Evolutionary conservation across 2,113 vertebrate genomes (phyloP).

Genomic region (Psilopogon haemacephalus): DNA sequence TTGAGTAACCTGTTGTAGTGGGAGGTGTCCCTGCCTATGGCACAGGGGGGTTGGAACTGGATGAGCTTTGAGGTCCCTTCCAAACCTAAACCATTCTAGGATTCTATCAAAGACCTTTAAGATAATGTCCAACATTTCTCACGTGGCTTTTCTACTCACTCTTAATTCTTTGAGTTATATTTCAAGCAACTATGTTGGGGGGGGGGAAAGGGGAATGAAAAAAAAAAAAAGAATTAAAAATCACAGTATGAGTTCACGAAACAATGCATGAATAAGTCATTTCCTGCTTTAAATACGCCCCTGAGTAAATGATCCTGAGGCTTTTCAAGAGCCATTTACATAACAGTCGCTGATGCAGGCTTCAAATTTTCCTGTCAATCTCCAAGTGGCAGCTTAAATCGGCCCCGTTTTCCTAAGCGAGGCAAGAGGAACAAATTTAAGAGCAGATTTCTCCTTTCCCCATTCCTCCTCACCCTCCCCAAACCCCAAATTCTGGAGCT

Average conservation of each 20-base stretch:
- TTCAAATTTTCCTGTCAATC: slow-evolving; percentile 58
- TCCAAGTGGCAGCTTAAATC: slow-evolving; percentile 58
- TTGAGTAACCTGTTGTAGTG: too few relatives aligned
- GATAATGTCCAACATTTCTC: neutral
- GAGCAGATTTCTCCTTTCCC: neutral
- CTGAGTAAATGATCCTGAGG: slow-evolving; percentile 52
- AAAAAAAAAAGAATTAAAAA: neutral
- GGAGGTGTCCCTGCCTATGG: too few relatives aligned
- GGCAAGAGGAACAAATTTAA: slow-evolving; percentile 1
- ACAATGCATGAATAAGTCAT: slow-evolving; percentile 61
- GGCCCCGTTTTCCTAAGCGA: slow-evolving; percentile 24
- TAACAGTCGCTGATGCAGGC: slow-evolving; percentile 57
- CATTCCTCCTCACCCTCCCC: too few relatives aligned
- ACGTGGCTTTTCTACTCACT: neutral
- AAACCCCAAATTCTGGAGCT: slow-evolving; percentile 34
- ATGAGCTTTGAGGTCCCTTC: too few relatives aligned
- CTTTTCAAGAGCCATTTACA: slow-evolving; percentile 60
- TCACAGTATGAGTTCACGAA: slow-evolving; percentile 38
- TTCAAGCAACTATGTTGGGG: neutral
- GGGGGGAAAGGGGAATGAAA: too few relatives aligned
- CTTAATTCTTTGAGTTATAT: slow-evolving; percentile 6
- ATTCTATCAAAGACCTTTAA: too few relatives aligned
- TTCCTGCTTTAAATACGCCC: slow-evolving; percentile 60
- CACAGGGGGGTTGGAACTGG: too few relatives aligned
- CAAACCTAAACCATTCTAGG: too few relatives aligned